Conservation (phyloP, 2,888 invertebrate genomes). For the Eupithecia exiguata region DNA sequence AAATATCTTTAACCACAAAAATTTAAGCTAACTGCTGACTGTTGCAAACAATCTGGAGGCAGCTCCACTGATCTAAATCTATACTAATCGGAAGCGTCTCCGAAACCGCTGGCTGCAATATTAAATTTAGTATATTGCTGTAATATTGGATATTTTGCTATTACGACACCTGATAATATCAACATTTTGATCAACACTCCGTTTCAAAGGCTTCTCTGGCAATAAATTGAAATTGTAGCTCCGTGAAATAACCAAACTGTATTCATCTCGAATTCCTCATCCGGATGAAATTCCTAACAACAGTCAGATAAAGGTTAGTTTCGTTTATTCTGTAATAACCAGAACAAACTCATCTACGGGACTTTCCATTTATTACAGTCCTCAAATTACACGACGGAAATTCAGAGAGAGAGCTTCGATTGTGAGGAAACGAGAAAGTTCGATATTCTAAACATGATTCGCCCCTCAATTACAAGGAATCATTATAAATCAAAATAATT, state of each 20-base stretch:
- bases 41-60: background rate
- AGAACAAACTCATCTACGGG: background rate
- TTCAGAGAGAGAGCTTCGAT: conserved; percentile 39
- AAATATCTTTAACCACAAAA: too few species aligned
- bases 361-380: conserved; percentile 21
- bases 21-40: background rate
- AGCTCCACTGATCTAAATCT: background rate
- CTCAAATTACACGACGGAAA: conserved; percentile 34
- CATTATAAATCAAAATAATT: background rate
- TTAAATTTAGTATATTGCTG: background rate
- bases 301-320: background rate
- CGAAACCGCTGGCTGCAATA: background rate
- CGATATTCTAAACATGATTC: conserved; percentile 39
- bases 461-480: conserved; percentile 13
- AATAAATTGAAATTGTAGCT: background rate
- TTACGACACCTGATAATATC: background rate
- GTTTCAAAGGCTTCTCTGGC: background rate
- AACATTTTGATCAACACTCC: background rate
- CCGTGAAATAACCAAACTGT: conserved; percentile 1
- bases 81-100: background rate
- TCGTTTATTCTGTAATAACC: background rate
- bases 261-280: background rate
- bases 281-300: background rate
- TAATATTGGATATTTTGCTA: background rate
- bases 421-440: conserved; percentile 42